Percentiles rank a stretch among this genome's conserved stretches.
phyloP scores from a whole-genome alignment of 2,113 vertebrate genomes.

The Rhabdomys dilectus region DNA sequence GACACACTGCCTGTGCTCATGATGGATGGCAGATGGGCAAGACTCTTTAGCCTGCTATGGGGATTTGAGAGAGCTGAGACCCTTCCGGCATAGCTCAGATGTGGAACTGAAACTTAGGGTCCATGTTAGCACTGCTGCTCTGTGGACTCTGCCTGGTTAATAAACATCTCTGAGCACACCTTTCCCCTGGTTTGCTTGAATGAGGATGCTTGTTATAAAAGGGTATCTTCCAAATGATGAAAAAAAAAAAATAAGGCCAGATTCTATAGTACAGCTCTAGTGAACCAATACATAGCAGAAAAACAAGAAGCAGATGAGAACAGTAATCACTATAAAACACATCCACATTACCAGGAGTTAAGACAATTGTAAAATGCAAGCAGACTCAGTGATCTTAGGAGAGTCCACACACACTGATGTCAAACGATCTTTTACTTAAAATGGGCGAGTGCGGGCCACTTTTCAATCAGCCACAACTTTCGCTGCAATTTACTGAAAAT shows the following conservation, averaged over 20 bases:
- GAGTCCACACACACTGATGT: not conserved
- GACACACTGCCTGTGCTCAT: not conserved
- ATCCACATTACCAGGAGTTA: slow-evolving; percentile 7
- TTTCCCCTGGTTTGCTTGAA: not conserved
- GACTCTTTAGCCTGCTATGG: not conserved
- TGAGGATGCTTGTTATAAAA: slow-evolving; percentile 18
- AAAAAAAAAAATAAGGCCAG: slow-evolving; percentile 78
- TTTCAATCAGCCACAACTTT: not conserved
- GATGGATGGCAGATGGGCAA: not conserved
- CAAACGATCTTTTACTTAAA: slow-evolving; percentile 18
- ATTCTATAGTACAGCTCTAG: slow-evolving; percentile 72
- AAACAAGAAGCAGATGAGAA: slow-evolving; percentile 36
- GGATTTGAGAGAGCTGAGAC: not conserved
- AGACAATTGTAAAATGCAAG: slow-evolving; percentile 34
- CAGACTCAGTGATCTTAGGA: not conserved
- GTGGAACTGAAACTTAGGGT: not conserved
- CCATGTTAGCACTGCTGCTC: not conserved
- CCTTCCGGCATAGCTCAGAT: not conserved
- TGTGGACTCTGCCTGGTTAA: not conserved
- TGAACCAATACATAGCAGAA: not conserved
- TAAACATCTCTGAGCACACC: not conserved
- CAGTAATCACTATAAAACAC: not conserved
- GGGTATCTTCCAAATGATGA: slow-evolving; percentile 62
- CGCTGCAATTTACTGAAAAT: not conserved
- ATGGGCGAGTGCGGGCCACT: not conserved